phyloP scores from a whole-genome alignment of 2,888 invertebrate species.

The Eilema depressum region DNA sequence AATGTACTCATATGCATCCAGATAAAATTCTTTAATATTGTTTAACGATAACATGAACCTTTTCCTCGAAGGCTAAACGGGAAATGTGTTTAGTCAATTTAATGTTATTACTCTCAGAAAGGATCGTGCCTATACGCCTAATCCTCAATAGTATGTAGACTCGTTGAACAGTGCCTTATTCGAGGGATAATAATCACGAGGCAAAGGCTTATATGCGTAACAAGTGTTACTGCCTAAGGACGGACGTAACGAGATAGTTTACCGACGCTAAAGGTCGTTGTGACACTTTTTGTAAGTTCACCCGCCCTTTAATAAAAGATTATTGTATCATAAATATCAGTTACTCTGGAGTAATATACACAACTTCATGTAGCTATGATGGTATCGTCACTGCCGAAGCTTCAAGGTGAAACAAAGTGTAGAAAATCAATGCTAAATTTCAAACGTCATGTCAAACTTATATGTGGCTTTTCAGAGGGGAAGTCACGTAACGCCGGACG shows the following conservation, averaged over 20 bases:
- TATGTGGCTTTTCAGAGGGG: too few species aligned
- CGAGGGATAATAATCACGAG: not conserved
- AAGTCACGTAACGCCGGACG: too few species aligned
- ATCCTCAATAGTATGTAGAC: not conserved
- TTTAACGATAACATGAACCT: not conserved
- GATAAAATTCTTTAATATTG: too few species aligned
- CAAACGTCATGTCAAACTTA: too few species aligned
- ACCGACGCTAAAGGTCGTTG: not conserved
- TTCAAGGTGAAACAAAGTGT: too few species aligned
- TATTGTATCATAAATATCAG: too few species aligned
- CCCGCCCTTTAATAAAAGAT: not conserved
- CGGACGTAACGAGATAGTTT: not conserved
- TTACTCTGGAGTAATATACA: too few species aligned
- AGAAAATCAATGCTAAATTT: too few species aligned
- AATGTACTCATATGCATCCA: too few species aligned
- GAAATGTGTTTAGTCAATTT: not conserved
- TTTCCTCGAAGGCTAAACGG: not conserved
- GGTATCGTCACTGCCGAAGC: too few species aligned
- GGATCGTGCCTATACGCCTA: not conserved
- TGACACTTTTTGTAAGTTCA: not conserved
- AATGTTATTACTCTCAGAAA: not conserved
- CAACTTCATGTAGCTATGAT: too few species aligned
- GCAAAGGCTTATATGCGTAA: not conserved
- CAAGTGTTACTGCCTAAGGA: not conserved
- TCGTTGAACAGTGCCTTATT: not conserved